Evolutionary conservation across 1,140 invertebrate genomes (phyloP).

Genomic region (Dinothrombium tinctorium): DNA sequence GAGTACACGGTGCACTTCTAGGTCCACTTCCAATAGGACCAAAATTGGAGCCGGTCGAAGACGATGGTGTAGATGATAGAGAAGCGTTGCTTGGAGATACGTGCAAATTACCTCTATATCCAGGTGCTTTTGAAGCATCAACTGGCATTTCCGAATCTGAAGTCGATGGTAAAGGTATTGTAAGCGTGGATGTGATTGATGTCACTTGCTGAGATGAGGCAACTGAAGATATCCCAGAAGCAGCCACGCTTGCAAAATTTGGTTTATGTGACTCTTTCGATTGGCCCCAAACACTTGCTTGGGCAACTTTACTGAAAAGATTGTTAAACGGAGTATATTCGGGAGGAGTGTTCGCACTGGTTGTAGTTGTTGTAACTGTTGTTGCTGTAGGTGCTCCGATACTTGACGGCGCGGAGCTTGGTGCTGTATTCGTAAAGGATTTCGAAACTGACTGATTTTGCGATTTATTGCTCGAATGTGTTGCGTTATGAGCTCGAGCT

Average conservation of each 20-base stretch:
- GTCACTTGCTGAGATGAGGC: constrained; percentile 6
- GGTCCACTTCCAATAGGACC: constrained; percentile 15
- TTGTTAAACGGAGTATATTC: constrained; percentile 60
- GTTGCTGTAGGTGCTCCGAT: neutral
- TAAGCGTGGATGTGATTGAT: constrained; percentile 10
- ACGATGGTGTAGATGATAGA: constrained; percentile 8
- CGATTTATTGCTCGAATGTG: neutral
- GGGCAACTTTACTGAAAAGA: constrained; percentile 33
- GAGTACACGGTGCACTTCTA: constrained; percentile 16
- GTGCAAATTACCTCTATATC: constrained; percentile 37
- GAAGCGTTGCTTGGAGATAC: constrained; percentile 41
- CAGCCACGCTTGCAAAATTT: constrained; percentile 47
- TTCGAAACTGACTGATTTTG: neutral
- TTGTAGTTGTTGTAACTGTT: neutral
- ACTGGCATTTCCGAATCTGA: constrained; percentile 23
- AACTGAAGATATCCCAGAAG: constrained; percentile 23
- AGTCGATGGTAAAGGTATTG: constrained; percentile 11
- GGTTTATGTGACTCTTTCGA: constrained; percentile 37
- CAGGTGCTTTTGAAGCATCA: constrained; percentile 53
- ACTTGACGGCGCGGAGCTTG: too few species aligned
- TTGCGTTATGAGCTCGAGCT: neutral
- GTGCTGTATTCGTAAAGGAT: too few species aligned
- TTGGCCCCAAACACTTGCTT: constrained; percentile 36
- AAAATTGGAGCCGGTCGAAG: constrained; percentile 7
- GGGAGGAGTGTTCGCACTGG: constrained; percentile 14